Base-by-base conservation (phyloP, 1,140 invertebrate species). In the Drosophila paulistorum region DNA sequence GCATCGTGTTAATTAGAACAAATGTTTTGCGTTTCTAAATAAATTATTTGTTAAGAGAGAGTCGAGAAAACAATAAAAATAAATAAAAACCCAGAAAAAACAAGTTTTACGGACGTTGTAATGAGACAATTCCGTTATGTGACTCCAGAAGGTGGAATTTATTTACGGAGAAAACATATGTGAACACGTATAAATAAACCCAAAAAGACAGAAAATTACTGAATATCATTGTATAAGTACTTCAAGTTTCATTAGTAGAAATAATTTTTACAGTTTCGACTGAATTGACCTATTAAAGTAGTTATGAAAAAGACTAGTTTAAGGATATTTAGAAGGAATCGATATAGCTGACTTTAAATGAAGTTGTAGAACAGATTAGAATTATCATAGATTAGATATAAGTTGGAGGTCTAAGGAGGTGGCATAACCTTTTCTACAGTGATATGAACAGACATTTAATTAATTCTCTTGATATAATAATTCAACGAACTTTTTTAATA, bases 151-250 rank as follows among this genome's bases (percentile, higher is more conserved):
- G 20, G 9, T 51, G 20, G 2, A 23, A 51, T 10, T 23, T 17
- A 20, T 7, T 14, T 9, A 3, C 23, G 23, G 45, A 1, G 71
- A 74, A 75, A 75, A 75, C 73, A 75, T 65, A 75, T 75, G 73
- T 58, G 62, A 41, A 14, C 17, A 39, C 57, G 57, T 75, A 75
- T 58, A 75, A 75, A 75, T 75, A 75, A 67, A 41, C 41, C 2
- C n/a, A 6, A 61, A 63, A 67, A 26, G 23, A 26, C 2, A 4
- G 23, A 26, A 26, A 26, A 23, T 1, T 4, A 26, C 23, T 26
- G 23, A 26, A 26, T 26, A 26, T 26, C 2, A 26, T 37, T 37
- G 9, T 35, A 17, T 17, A 17, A 17, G 20, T 26, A 26, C 23
- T 26, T 26, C 3, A 26, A 26, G 23, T 26, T 26, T 26, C 23